Percentiles rank a stretch among this genome's conserved stretches.
phyloP scores from a whole-genome alignment of 2,113 vertebrate genomes.

The Zootoca vivipara region DNA sequence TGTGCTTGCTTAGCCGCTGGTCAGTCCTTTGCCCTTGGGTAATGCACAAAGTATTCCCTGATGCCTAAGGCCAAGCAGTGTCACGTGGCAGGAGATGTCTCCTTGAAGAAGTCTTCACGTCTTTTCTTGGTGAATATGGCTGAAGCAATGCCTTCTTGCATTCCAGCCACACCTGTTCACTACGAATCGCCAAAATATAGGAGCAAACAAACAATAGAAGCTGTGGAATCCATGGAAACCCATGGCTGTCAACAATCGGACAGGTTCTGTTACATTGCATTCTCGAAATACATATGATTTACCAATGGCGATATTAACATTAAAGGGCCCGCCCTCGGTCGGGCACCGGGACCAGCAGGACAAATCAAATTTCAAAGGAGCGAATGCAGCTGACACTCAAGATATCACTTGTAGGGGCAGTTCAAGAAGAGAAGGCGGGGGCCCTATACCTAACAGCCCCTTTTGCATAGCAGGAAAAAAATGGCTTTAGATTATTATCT shows the following conservation, averaged over 20 bases:
- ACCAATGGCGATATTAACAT: slow-evolving; percentile 52
- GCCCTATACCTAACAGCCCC: slow-evolving; percentile 28
- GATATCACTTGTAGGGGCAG: slow-evolving; percentile 56
- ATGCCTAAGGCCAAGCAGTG: slow-evolving; percentile 44
- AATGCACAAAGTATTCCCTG: slow-evolving; percentile 39
- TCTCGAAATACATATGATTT: slow-evolving; percentile 50
- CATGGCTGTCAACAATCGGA: slow-evolving; percentile 64
- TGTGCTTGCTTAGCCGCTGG: slow-evolving; percentile 66
- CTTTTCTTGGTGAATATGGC: slow-evolving; percentile 9
- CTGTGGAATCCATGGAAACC: slow-evolving; percentile 57
- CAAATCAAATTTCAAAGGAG: slow-evolving; percentile 75
- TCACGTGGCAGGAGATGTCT: background rate
- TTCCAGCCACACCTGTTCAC: slow-evolving; percentile 32
- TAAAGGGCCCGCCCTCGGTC: slow-evolving; percentile 59
- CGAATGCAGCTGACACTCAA: slow-evolving; percentile 55
- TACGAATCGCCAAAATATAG: background rate
- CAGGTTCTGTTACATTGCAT: slow-evolving; percentile 69
- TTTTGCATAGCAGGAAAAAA: background rate
- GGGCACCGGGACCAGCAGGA: slow-evolving; percentile 39
- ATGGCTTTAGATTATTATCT: background rate
- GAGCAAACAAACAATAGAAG: slow-evolving; percentile 24
- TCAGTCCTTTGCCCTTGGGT: slow-evolving; percentile 68
- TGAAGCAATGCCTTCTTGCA: background rate
- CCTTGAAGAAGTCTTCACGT: slow-evolving; percentile 44
- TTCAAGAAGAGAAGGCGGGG: slow-evolving; percentile 54